Conservation (phyloP, 2,797 vertebrate genomes). For the Typhlichthys subterraneus region DNA sequence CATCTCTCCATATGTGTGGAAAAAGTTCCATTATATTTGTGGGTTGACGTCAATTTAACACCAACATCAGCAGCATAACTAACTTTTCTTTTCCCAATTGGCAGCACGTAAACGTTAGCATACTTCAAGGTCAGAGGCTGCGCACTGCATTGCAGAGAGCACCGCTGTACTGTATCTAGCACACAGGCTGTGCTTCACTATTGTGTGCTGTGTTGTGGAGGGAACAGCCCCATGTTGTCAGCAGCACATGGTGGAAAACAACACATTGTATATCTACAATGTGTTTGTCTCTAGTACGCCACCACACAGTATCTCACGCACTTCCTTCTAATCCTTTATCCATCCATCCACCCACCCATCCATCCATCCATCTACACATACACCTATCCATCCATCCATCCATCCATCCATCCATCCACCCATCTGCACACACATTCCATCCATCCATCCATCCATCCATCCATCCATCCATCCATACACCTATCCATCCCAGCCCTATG, state of each 20-base stretch:
- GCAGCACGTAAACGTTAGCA: conserved; percentile 12
- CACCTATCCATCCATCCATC: conserved; percentile 35
- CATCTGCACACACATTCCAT: not conserved
- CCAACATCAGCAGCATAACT: not conserved
- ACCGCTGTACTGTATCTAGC: conserved; percentile 11
- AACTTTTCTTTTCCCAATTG: conserved; percentile 5
- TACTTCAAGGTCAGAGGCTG: conserved; percentile 26
- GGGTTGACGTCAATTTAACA: conserved; percentile 7
- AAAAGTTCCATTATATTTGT: not conserved
- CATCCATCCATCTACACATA: conserved; percentile 37
- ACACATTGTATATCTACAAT: conserved; percentile 16
- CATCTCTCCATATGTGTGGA: conserved; percentile 2
- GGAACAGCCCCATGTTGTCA: conserved; percentile 1
- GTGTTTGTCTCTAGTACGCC: conserved; percentile 22
- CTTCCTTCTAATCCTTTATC: not conserved
- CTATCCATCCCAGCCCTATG: conserved; percentile 57
- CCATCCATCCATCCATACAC: conserved; percentile 34
- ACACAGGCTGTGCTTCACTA: not conserved
- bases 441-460: conserved; percentile 30
- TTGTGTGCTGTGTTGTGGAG: not conserved
- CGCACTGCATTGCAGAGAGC: conserved; percentile 56
- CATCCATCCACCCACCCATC: not conserved
- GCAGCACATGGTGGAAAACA: not conserved
- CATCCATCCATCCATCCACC: conserved; percentile 27
- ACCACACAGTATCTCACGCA: conserved; percentile 3